Evolutionary conservation across 1,140 invertebrate genomes (phyloP).

Genomic region (Apocrypta bakeri): DNA sequence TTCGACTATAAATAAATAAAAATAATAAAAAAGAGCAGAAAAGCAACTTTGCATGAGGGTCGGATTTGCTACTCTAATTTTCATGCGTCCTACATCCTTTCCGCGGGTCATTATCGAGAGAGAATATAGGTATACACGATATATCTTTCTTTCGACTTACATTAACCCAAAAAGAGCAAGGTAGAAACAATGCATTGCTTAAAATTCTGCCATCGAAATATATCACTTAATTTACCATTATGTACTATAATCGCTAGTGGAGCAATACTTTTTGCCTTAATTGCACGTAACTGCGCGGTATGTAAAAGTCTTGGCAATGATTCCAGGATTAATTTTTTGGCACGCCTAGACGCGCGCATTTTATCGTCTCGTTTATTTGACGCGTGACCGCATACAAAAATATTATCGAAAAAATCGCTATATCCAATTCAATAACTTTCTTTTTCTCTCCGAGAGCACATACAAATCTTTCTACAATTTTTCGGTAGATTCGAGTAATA

Average conservation of each 20-base stretch:
- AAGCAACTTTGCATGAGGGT: too few species aligned
- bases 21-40: too few species aligned
- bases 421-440: too few species aligned
- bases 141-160: not conserved
- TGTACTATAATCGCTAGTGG: too few species aligned
- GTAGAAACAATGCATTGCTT: not conserved
- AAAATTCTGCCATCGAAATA: not conserved
- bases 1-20: too few species aligned
- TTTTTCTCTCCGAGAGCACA: too few species aligned
- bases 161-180: not conserved
- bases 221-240: not conserved
- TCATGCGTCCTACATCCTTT: not conserved
- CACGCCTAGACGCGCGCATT: not conserved
- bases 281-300: not conserved
- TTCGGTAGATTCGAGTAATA: too few species aligned
- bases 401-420: too few species aligned
- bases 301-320: constrained; percentile 19
- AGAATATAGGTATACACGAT: too few species aligned
- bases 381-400: not conserved
- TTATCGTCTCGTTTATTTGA: not conserved
- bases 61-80: too few species aligned
- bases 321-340: constrained; percentile 4
- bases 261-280: not conserved
- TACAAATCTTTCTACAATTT: too few species aligned
- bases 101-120: not conserved